These are phyloP conservation scores for Daboia siamensis DNA, from an alignment of 2,113 vertebrate species.

Conservation along the genomic window DNA sequence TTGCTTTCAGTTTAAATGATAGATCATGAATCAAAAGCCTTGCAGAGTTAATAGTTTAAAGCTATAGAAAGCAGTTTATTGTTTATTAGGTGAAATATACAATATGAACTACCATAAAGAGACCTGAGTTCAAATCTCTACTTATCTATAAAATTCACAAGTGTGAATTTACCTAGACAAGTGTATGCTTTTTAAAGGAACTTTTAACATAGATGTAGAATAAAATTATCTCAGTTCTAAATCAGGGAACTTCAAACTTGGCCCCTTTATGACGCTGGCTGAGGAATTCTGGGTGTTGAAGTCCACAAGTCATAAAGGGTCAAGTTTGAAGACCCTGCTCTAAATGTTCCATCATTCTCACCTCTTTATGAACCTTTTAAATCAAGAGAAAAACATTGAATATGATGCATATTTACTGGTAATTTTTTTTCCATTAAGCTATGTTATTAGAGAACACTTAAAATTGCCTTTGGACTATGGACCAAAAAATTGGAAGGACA, in stretches of 20 bases:
- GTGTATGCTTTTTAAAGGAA: background rate
- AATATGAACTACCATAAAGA: background rate
- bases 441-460: background rate
- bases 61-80: background rate
- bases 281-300: too few species aligned
- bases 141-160: background rate
- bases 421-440: background rate
- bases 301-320: too few species aligned
- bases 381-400: conserved; percentile 23
- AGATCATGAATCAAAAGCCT: background rate
- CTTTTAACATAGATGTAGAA: background rate
- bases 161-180: background rate
- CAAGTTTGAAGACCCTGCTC: background rate
- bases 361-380: background rate
- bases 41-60: background rate
- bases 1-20: background rate
- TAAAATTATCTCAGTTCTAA: conserved; percentile 20
- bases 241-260: background rate
- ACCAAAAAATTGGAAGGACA: conserved; percentile 20
- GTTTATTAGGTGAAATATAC: background rate
- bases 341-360: background rate
- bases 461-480: conserved; percentile 1
- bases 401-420: background rate
- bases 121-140: background rate
- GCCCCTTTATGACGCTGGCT: too few species aligned